phyloP scores from a whole-genome alignment of 2,888 invertebrate genomes.

The Hetaerina titia region DNA sequence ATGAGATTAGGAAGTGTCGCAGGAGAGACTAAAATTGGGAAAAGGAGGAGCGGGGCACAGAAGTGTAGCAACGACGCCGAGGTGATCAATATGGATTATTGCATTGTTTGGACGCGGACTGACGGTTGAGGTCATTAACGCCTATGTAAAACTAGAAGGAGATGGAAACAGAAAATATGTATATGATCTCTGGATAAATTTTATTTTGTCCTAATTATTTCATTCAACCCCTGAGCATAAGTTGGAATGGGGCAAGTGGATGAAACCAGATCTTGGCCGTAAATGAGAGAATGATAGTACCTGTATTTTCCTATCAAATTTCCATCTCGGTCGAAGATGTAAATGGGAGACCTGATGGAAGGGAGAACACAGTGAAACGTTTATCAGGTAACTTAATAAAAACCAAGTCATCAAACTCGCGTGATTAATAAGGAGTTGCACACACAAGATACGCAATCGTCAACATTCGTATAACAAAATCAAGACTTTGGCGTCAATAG shows the following conservation, averaged over 20 bases:
- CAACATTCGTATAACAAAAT: too few species aligned
- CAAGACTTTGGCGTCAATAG: too few species aligned
- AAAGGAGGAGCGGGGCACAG: background rate
- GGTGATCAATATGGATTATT: slow-evolving; percentile 7
- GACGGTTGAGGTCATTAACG: background rate
- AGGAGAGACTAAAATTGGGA: background rate
- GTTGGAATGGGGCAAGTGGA: background rate
- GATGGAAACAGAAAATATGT: background rate
- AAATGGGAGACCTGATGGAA: background rate
- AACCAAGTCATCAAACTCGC: background rate
- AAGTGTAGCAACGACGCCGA: background rate
- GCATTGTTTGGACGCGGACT: background rate
- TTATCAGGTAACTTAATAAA: background rate
- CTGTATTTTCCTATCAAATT: background rate
- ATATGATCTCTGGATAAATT: background rate
- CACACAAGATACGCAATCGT: too few species aligned
- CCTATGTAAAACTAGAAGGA: background rate
- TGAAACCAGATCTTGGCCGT: background rate
- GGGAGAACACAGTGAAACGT: background rate
- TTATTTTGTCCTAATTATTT: slow-evolving; percentile 18
- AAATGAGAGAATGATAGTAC: slow-evolving; percentile 8
- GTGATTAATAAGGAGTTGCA: too few species aligned
- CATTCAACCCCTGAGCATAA: background rate
- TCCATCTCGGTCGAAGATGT: background rate
- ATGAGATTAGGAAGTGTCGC: background rate